A percentile compares a stretch with the other conserved stretches of the same genome.
These are phyloP conservation scores for Columba livia DNA, from an alignment of 2,113 vertebrate species.

Conservation along the genomic window DNA sequence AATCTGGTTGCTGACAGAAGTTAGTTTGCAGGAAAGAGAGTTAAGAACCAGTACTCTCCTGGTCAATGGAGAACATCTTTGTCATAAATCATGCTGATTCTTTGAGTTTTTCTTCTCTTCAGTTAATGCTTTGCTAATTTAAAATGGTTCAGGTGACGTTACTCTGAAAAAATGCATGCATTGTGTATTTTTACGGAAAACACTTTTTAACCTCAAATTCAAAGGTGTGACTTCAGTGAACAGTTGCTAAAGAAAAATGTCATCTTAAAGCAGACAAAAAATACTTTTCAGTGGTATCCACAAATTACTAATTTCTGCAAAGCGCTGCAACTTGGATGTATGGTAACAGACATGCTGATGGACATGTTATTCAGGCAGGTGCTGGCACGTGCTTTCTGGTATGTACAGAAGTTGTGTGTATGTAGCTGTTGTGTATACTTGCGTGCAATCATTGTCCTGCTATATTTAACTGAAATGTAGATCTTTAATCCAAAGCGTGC, in stretches of 20 bases:
- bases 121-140: neutral
- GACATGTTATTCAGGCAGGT: neutral
- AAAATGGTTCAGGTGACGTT: neutral
- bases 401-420: neutral
- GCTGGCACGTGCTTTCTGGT: neutral
- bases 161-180: neutral
- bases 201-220: neutral
- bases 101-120: neutral
- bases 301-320: neutral
- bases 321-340: neutral
- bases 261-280: neutral
- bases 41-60: neutral
- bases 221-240: neutral
- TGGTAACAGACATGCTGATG: neutral
- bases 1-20: neutral
- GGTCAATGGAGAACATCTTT: neutral
- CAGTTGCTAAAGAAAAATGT: neutral
- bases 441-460: neutral
- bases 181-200: neutral
- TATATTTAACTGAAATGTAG: conserved; percentile 49
- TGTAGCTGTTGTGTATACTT: conserved; percentile 6
- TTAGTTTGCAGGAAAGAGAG: neutral
- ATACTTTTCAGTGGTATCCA: neutral
- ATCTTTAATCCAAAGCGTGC: conserved; percentile 37
- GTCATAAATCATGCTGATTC: neutral